These are phyloP conservation scores for Mesoclemmys tuberculata DNA, from an alignment of 2,113 vertebrate species.

Conservation along the genomic window DNA sequence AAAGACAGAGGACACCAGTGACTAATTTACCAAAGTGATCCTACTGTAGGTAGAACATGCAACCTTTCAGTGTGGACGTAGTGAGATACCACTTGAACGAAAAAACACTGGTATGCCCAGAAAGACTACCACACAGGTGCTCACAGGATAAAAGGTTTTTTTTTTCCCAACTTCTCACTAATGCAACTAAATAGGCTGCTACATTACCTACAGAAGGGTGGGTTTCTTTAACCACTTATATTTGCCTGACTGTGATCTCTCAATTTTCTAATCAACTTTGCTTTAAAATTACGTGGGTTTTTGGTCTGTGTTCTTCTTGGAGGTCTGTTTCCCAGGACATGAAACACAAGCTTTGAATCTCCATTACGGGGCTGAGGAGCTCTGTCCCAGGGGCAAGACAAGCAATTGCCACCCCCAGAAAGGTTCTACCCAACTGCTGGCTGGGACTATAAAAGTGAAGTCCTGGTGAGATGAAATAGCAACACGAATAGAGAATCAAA, in stretches of 20 bases:
- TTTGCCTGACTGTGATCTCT: not conserved
- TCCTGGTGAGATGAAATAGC: not conserved
- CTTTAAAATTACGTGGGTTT: not conserved
- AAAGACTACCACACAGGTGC: not conserved
- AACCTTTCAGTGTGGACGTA: not conserved
- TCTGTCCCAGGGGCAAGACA: not conserved
- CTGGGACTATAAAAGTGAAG: not conserved
- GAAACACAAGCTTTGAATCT: not conserved
- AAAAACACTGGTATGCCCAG: fast-evolving
- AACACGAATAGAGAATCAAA: not conserved
- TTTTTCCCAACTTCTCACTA: not conserved
- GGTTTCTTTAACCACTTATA: not conserved
- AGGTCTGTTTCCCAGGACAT: not conserved
- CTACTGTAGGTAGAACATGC: not conserved
- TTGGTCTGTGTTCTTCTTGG: not conserved
- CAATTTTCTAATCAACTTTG: not conserved
- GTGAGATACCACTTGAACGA: not conserved
- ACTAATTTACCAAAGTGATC: fast-evolving
- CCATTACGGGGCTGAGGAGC: not conserved
- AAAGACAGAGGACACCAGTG: not conserved
- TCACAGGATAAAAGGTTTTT: not conserved
- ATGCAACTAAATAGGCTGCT: not conserved
- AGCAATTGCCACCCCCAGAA: not conserved
- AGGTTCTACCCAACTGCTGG: not conserved
- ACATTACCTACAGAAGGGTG: not conserved